Evolutionary conservation across 2,797 vertebrate species (phyloP), one percentile per base, ranked within the genome.

Genomic region (Typhlichthys subterraneus): DNA sequence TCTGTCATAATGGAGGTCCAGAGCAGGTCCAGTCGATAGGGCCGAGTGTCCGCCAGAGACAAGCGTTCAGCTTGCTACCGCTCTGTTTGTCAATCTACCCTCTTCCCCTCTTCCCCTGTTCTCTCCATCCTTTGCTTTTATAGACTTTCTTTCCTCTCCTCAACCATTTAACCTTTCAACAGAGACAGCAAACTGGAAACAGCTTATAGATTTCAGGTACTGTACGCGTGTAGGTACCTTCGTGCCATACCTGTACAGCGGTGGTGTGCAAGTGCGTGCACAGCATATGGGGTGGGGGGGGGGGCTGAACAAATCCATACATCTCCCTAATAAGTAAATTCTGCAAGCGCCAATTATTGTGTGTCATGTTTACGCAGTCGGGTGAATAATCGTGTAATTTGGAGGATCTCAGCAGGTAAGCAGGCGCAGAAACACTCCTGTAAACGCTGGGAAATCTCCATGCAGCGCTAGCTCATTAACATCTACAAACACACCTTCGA

Each of bases 331-430:
- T 89, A 90, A 91, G 85, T 90, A 60, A 90, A 92, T 90, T 87
- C 83, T 88, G 86, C 82, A 69, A 87, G 80, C 70, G 45, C 77
- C 91, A 91, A 89, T 92, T 90, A 91, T 84, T 80, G 85, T 63
- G 42, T 81, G 87, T 89, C 91, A 88, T 88, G 90, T 92, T 89
- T 85, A 83, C 76, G 76, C 73, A 62, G 59, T 72, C 65, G 67
- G 61, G 82, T 91, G 88, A 92, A 85, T 91, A 91, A 93, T 89
- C 73, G 75, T 75, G 81, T 87, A 90, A 89, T 91, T 91, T 90
- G 82, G 82, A 12, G 58, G 85, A 82, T 83, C 80, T 88, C 83
- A 70, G 57, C 70, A 85, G 89, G 83, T 89, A 79, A 88, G 82
- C 66, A 78, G 80, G 71, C 65, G 61, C 70, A 38, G 6, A 38